Evolutionary conservation across 2,113 vertebrate species (phyloP), one percentile per base, ranked within the genome.

Genomic region (Petrocephalus zakoni): DNA sequence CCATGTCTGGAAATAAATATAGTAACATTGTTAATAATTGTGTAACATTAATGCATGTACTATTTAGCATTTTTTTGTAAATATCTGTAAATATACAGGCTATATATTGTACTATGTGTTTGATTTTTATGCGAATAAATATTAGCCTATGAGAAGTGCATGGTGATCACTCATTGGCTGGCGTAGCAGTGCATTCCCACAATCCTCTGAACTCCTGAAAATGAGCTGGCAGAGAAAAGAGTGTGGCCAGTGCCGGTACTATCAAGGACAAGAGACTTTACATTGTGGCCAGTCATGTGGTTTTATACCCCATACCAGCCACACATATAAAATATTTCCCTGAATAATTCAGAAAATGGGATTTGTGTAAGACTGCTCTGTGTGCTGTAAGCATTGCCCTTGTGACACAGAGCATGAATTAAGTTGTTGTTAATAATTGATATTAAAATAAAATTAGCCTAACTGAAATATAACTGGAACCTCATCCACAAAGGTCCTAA

Each of bases 101-200:
- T 46, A 25, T 51, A 83, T 37, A 83, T 83, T 25, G 81, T 5
- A 21, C 21, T 83, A 22, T 51, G 21, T 25, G 22, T 37, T 51
- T 22, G 4, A 7, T 46, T 84, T 51, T 84, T 84, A 42, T 84
- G 81, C 81, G 10, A 84, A 84, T 84, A 84, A 84, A 84, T n/a
- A 29, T 68, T 13, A 68, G n/a, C 37, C 81, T 51, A 51, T n/a
- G 42, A 47, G 78, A 55, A 19, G 25, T 86, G 55, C 22, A 3
- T 85, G 17, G 29, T 0, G 15, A 19, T 53, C 52, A 25, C 11
- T 55, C 84, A 29, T 86, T 55, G 37, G 19, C 34, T n/a, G 42
- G 47, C 81, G n/a, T 51, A 2, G n/a, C 15, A 8, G 13, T 86
- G 34, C n/a, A 42, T 9, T 86, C 85, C 51, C 85, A 25, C 29